Conservation (phyloP, 2,888 invertebrate genomes). For the Lithophane socia region DNA sequence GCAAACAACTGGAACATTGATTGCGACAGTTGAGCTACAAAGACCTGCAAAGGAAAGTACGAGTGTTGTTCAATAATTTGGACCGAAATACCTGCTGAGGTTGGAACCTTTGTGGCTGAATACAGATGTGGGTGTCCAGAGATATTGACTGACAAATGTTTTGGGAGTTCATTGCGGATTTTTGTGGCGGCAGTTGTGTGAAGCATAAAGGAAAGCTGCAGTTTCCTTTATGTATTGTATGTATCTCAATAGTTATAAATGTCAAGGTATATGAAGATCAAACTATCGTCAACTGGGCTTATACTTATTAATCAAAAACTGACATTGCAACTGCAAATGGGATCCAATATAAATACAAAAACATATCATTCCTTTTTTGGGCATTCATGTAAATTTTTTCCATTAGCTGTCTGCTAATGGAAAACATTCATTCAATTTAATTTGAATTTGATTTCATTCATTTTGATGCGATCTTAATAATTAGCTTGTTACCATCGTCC, state of each 20-base stretch:
- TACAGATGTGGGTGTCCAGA: slow-evolving; percentile 17
- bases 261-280: neutral
- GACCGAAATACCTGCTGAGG: slow-evolving; percentile 36
- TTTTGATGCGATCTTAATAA: neutral
- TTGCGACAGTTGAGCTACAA: slow-evolving; percentile 54
- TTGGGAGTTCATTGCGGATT: slow-evolving; percentile 17
- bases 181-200: neutral
- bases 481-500: neutral
- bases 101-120: slow-evolving; percentile 40
- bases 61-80: slow-evolving; percentile 57
- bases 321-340: neutral
- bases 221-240: neutral
- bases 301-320: neutral
- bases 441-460: no score
- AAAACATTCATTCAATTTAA: no score
- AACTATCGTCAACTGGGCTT: neutral
- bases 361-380: neutral
- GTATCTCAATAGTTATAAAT: neutral
- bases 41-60: slow-evolving; percentile 50
- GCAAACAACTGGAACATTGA: slow-evolving; percentile 58
- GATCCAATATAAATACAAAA: neutral
- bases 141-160: slow-evolving; percentile 20
- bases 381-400: neutral
- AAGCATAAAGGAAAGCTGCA: no score
- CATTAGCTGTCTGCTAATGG: no score